Conservation (phyloP, 2,113 vertebrate species). For the Pygoscelis adeliae region DNA sequence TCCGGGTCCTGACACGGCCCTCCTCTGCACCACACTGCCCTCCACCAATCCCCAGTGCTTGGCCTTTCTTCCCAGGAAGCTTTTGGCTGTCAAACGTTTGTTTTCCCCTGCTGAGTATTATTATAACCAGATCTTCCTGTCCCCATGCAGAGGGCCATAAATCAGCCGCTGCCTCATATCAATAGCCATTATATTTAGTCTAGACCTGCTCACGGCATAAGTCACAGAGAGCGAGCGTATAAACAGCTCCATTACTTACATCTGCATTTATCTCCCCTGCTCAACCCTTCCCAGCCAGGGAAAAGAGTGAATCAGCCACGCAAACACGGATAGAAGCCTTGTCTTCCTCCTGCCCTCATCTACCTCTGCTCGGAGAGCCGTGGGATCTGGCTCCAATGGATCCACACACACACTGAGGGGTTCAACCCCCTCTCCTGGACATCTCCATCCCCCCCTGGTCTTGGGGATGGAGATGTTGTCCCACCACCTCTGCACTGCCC, state of each 20-base stretch:
- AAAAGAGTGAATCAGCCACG: background rate
- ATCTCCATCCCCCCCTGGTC: no score
- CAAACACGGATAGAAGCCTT: background rate
- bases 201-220: background rate
- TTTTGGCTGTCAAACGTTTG: background rate
- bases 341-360: background rate
- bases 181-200: slow-evolving; percentile 43
- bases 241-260: slow-evolving; percentile 40
- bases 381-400: accelerated
- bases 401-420: background rate
- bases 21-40: accelerated
- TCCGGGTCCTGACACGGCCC: background rate
- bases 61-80: background rate
- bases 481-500: background rate
- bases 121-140: slow-evolving; percentile 35
- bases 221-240: background rate
- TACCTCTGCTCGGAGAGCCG: background rate
- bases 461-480: background rate
- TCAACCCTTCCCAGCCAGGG: background rate
- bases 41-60: background rate
- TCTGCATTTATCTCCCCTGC: background rate
- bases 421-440: background rate
- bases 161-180: background rate
- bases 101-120: background rate
- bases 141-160: background rate